Percentiles rank a stretch among this genome's conserved stretches.
These are phyloP conservation scores for Penaeus chinensis DNA, from an alignment of 1,140 invertebrate genomes.

Conservation along the genomic window DNA sequence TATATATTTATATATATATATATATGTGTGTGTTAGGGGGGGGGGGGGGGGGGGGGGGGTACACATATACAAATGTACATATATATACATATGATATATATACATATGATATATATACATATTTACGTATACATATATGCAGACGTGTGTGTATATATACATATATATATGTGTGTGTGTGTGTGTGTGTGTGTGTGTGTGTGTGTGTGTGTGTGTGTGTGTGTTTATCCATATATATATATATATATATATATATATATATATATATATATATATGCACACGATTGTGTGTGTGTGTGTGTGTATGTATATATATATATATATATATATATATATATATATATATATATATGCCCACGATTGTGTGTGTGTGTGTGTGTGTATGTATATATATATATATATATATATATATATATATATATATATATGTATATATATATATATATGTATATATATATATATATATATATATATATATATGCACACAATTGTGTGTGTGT, in stretches of 20 bases:
- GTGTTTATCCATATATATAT: background rate
- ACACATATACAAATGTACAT: too few species aligned
- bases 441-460: slow-evolving; percentile 10
- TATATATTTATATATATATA: background rate
- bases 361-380: background rate
- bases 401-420: slow-evolving; percentile 14
- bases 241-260: background rate
- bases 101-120: background rate
- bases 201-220: background rate
- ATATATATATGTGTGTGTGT: background rate
- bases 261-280: slow-evolving; percentile 2
- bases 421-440: background rate
- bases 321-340: slow-evolving; percentile 16
- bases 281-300: slow-evolving; percentile 8
- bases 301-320: background rate
- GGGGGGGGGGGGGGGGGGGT: too few species aligned
- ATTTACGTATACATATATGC: background rate
- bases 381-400: background rate
- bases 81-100: background rate
- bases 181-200: background rate
- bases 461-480: slow-evolving; percentile 4
- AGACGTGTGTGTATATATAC: background rate
- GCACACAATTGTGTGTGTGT: too few species aligned
- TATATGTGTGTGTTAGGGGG: too few species aligned
- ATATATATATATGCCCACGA: background rate